Percentiles rank a stretch among this genome's conserved stretches.
These are phyloP conservation scores for Amphilophus citrinellus DNA, from an alignment of 2,113 vertebrate genomes.

Conservation along the genomic window DNA sequence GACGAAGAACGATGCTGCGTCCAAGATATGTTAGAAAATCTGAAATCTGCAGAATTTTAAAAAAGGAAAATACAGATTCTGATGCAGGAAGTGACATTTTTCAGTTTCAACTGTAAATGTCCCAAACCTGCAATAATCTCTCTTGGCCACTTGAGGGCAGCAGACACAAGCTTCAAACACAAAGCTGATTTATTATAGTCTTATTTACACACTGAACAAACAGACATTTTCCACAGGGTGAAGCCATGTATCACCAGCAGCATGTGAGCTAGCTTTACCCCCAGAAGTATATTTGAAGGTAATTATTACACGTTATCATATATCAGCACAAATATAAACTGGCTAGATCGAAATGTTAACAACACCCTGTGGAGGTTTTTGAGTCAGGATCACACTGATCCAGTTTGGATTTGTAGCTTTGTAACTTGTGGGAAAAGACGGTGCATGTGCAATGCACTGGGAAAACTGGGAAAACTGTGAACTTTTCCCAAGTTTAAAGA, in stretches of 20 bases:
- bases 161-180: neutral
- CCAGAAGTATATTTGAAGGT: no score
- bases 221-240: neutral
- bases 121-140: neutral
- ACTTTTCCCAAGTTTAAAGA: neutral
- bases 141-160: neutral
- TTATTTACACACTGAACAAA: neutral
- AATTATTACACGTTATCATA: no score
- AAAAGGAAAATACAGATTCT: neutral
- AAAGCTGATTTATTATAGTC: neutral
- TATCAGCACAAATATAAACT: no score
- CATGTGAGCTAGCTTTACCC: neutral
- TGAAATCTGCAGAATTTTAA: neutral
- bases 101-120: neutral
- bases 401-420: no score
- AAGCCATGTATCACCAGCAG: accelerated
- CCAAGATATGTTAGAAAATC: neutral
- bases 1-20: neutral
- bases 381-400: no score
- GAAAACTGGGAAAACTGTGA: neutral
- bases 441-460: no score
- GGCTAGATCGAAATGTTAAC: no score
- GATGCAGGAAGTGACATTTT: neutral
- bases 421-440: no score
- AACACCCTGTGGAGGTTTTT: no score